phyloP scores from a whole-genome alignment of 2,113 vertebrate genomes.

The Sterrhoptilus dennistouni region DNA sequence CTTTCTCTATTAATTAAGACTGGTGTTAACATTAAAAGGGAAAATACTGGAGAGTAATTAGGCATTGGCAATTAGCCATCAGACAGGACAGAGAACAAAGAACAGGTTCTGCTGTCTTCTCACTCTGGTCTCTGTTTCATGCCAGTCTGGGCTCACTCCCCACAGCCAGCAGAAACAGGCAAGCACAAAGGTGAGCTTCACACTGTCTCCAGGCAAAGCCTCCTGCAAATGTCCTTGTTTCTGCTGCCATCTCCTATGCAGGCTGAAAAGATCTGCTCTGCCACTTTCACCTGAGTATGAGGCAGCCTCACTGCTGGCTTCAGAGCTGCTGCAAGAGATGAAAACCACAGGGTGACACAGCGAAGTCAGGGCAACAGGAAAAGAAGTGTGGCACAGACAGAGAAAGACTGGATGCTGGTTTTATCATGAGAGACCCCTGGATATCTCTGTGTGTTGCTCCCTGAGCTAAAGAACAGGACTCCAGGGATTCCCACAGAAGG shows the following conservation, averaged over 20 bases:
- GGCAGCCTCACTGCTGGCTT: neutral
- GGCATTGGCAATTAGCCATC: neutral
- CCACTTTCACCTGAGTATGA: neutral
- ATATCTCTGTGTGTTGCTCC: neutral
- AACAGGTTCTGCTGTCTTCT: neutral
- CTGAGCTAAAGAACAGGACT: neutral
- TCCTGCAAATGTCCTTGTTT: neutral
- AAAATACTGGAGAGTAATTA: neutral
- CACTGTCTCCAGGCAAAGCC: rapidly evolving
- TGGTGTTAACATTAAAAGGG: neutral
- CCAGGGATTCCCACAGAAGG: neutral
- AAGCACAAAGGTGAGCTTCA: neutral
- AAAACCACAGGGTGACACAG: neutral
- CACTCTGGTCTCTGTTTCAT: neutral
- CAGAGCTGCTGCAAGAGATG: neutral
- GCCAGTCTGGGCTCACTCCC: rapidly evolving
- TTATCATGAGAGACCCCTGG: neutral
- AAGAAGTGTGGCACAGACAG: neutral
- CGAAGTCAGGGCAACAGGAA: neutral
- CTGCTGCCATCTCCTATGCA: neutral
- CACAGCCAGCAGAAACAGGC: neutral
- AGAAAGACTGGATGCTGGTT: neutral
- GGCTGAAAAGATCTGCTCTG: neutral
- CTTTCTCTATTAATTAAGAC: neutral
- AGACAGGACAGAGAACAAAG: neutral